These are phyloP conservation scores for Thinocorus orbignyianus DNA, from an alignment of 2,113 vertebrate genomes.

Conservation along the genomic window DNA sequence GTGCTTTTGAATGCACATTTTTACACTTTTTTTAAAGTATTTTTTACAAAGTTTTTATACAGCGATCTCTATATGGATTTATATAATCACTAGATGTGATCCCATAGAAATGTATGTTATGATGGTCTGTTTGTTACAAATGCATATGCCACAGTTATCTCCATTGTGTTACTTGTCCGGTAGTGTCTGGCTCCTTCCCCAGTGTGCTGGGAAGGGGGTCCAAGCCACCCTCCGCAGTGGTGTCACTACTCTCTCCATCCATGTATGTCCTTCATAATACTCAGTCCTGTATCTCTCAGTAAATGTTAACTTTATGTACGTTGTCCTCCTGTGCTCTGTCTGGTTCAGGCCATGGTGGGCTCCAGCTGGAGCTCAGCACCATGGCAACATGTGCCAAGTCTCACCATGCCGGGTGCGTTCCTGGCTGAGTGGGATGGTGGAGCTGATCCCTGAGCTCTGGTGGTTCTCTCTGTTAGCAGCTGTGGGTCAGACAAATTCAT, in stretches of 20 bases:
- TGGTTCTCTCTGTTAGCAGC: not conserved
- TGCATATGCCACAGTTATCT: slow-evolving; percentile 78
- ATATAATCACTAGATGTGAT: slow-evolving; percentile 93
- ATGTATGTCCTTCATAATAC: slow-evolving; percentile 79
- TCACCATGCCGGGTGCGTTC: rapidly evolving
- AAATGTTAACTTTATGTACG: slow-evolving; percentile 74
- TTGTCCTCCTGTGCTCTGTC: slow-evolving; percentile 60
- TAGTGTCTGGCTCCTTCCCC: slow-evolving; percentile 57
- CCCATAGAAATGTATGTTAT: slow-evolving; percentile 84
- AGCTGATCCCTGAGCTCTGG: not conserved
- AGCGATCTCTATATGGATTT: slow-evolving; percentile 91
- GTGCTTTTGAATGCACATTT: slow-evolving; percentile 86
- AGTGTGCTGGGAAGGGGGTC: slow-evolving; percentile 13
- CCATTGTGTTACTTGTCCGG: slow-evolving; percentile 72
- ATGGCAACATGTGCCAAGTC: not conserved
- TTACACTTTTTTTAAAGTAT: slow-evolving; percentile 84
- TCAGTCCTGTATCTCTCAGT: slow-evolving; percentile 81
- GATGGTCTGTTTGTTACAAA: slow-evolving; percentile 87
- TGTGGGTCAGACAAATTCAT: not conserved
- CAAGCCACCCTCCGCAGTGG: not conserved
- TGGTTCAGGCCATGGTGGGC: not conserved
- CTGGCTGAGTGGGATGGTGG: not conserved
- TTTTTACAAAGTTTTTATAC: slow-evolving; percentile 91
- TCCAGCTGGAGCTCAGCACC: not conserved
- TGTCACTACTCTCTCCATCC: slow-evolving; percentile 68